Evolutionary conservation across 1,140 invertebrate genomes (phyloP), one percentile per base, ranked within the genome.

Genomic region (Halotydeus destructor): DNA sequence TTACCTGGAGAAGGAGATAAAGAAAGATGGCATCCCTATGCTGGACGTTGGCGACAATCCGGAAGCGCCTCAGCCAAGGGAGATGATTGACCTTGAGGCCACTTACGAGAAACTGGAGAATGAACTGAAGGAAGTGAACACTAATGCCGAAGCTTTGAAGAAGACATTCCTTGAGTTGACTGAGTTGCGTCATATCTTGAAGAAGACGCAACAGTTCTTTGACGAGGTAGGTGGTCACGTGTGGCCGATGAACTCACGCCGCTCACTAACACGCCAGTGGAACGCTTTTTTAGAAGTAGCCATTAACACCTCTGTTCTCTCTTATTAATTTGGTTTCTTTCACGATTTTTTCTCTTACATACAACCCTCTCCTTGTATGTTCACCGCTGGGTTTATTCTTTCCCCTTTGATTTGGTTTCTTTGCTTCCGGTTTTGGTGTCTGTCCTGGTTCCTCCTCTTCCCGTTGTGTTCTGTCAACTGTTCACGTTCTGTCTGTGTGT

Each of bases 1-100:
- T 1, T 97, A 88, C 61, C 75, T 97, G 52, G 86, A 96, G 57
- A 76, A 78, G 23, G 89, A 97, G 65, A 86, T 97, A 12, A 78
- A 78, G 52, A 94, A 93, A 62, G 91, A 96, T 61, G 72, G 69
- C 6, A 77, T 94, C 47, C 84, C 84, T 1, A 91, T 97, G 77
- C 68, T 77, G 3, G 79, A 86, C 44, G 75, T 82, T 43, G 88
- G 86, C 1, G 91, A 75, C 48, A 84, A 91, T 50, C 71, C 83
- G 39, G 89, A 84, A 51, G 89, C 89, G 8, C 91, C 91, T 4
- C 86, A 84, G 57, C 86, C 91, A 5, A 70, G 86, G 45, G 89
- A 93, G 64, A 94, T 96, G 61, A 93, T 93, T 52, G 81, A 94
- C 61, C 65, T 94, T 45, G 86, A 93, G 60, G 59, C 59, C 21